These are phyloP conservation scores for Oreochromis aureus DNA, from an alignment of 2,113 vertebrate species.

Conservation along the genomic window DNA sequence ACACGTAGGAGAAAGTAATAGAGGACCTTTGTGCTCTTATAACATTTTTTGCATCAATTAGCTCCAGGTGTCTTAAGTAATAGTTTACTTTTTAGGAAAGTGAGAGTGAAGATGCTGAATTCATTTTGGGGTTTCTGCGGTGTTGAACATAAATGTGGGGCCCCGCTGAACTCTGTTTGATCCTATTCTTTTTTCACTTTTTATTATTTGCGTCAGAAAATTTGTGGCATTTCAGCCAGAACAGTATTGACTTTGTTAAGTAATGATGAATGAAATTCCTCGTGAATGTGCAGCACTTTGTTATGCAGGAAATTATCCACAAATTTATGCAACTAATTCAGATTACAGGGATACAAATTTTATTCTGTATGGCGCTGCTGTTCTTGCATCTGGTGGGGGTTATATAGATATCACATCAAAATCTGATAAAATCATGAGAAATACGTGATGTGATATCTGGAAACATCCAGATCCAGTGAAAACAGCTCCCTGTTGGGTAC, in stretches of 20 bases:
- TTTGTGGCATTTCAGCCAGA: background rate
- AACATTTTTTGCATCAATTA: slow-evolving; percentile 14
- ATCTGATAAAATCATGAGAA: background rate
- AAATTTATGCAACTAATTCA: background rate
- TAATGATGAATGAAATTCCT: background rate
- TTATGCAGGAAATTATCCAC: background rate
- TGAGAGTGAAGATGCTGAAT: background rate
- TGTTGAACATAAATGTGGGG: background rate
- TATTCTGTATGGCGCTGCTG: background rate
- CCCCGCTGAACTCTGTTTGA: background rate
- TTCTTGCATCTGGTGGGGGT: background rate
- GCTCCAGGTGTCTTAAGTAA: slow-evolving; percentile 30
- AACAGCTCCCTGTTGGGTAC: background rate
- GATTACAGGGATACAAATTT: background rate
- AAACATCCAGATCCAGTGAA: background rate
- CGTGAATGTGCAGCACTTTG: background rate
- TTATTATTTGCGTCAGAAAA: background rate
- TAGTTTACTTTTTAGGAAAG: background rate
- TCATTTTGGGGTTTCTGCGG: background rate
- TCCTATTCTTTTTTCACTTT: background rate
- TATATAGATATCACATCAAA: background rate
- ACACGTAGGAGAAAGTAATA: background rate
- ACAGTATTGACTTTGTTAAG: background rate
- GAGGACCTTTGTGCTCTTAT: background rate
- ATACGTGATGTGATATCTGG: background rate